Conservation (phyloP, 2,113 vertebrate genomes). For the Psephotus haematonotus region DNA sequence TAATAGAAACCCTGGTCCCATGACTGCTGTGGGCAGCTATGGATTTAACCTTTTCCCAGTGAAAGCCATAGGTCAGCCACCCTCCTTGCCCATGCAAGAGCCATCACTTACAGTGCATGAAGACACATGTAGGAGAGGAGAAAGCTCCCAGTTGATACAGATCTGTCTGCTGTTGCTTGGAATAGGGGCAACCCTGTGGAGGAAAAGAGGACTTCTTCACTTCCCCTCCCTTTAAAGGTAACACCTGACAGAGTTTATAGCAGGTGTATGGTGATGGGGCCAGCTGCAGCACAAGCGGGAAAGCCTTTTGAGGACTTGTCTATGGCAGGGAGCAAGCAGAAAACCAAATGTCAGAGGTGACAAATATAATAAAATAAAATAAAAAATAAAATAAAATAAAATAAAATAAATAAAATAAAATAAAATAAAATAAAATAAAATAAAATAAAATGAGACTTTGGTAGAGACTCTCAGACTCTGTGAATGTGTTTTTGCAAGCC, state of each 20-base stretch:
- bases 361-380: neutral
- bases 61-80: rapidly evolving
- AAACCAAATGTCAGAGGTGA: neutral
- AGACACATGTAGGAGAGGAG: rapidly evolving
- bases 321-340: neutral
- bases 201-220: rapidly evolving
- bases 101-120: rapidly evolving
- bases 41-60: neutral
- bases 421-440: neutral
- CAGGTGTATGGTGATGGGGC: neutral
- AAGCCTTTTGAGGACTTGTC: neutral
- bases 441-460: neutral
- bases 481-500: rapidly evolving
- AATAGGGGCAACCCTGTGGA: rapidly evolving
- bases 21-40: neutral
- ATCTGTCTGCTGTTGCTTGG: neutral
- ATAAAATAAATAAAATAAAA: neutral
- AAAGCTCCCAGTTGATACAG: rapidly evolving
- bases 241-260: neutral
- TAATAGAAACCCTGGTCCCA: neutral
- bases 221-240: neutral
- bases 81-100: rapidly evolving
- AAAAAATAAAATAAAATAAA: too few relatives aligned
- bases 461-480: neutral
- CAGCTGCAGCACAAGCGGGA: neutral